A percentile compares a stretch with the other conserved stretches of the same genome.
Conservation (phyloP, 1,140 invertebrate genomes). For the Xylocopa sonorina region DNA sequence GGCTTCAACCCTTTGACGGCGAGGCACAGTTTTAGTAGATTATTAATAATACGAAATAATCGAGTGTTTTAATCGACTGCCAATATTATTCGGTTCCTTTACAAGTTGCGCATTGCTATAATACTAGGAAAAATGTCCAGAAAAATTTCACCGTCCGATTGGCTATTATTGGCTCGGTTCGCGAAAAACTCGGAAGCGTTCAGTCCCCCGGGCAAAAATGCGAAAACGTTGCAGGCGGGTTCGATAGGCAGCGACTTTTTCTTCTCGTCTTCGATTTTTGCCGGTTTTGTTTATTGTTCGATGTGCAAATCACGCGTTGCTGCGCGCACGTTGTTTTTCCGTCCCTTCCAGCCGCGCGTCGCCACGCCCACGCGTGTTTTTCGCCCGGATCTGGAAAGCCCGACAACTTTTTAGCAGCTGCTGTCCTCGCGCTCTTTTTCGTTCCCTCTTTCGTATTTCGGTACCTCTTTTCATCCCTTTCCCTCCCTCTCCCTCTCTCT, state of each 20-base stretch:
- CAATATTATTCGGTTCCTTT: no score
- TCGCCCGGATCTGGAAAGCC: slow-evolving; percentile 47
- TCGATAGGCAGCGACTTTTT: slow-evolving; percentile 36
- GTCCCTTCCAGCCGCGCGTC: not conserved
- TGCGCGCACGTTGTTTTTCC: slow-evolving; percentile 47
- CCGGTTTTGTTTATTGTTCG: slow-evolving; percentile 29
- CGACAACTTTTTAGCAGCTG: slow-evolving; percentile 55
- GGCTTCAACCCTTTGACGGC: not conserved
- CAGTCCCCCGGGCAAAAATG: not conserved
- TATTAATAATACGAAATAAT: not conserved
- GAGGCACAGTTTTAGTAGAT: not conserved
- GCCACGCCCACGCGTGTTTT: slow-evolving; percentile 50
- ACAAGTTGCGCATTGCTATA: slow-evolving; percentile 53
- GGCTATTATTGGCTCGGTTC: not conserved
- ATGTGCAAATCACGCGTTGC: slow-evolving; percentile 52
- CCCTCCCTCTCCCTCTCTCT: not conserved
- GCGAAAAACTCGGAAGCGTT: not conserved
- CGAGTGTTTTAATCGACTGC: not conserved
- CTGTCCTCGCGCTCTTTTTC: slow-evolving; percentile 13
- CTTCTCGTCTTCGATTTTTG: slow-evolving; percentile 19
- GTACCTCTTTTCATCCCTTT: not conserved
- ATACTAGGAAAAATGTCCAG: no score
- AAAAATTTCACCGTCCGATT: not conserved
- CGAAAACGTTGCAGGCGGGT: not conserved
- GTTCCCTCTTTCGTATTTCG: not conserved